Percentiles rank a stretch among this genome's conserved stretches.
Evolutionary conservation across 2,888 invertebrate species (phyloP).

Genomic region (Nomada fabriciana): DNA sequence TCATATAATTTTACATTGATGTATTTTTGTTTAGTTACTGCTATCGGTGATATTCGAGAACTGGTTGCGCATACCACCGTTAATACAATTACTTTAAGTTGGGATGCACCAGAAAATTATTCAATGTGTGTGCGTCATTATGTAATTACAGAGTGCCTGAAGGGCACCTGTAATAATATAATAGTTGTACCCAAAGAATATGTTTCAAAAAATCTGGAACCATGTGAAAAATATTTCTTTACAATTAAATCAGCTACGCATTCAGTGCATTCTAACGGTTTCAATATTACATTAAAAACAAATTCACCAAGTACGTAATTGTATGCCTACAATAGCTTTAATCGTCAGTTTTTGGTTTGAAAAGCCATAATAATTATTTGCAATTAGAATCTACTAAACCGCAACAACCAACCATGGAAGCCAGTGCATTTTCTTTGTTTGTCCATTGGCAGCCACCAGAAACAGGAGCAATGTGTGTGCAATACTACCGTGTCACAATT

Average conservation of each 20-base stretch:
- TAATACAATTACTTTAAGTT: constrained; percentile 43
- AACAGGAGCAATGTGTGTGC: constrained; percentile 68
- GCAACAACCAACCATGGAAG: constrained; percentile 32
- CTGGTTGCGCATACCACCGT: constrained; percentile 10
- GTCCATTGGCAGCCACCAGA: constrained; percentile 74
- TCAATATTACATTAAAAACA: constrained; percentile 65
- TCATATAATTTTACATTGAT: background rate
- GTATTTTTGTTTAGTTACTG: constrained; percentile 43
- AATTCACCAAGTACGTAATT: constrained; percentile 70
- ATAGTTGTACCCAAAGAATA: constrained; percentile 11
- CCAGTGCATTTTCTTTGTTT: constrained; percentile 65
- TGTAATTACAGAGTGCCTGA: constrained; percentile 37
- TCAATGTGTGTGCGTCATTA: constrained; percentile 53
- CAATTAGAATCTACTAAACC: constrained; percentile 70
- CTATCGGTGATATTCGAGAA: constrained; percentile 49
- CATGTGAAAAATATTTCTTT: constrained; percentile 57
- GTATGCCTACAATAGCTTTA: background rate
- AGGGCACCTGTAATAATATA: constrained; percentile 28
- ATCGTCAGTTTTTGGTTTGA: background rate
- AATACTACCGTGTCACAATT: constrained; percentile 71
- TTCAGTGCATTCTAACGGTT: constrained; percentile 42
- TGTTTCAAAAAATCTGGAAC: constrained; percentile 34
- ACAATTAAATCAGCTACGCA: constrained; percentile 39
- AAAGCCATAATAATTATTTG: constrained; percentile 15
- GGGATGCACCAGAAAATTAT: constrained; percentile 52